These are phyloP conservation scores for Argyrosomus japonicus DNA, from an alignment of 2,113 vertebrate species.

Conservation along the genomic window DNA sequence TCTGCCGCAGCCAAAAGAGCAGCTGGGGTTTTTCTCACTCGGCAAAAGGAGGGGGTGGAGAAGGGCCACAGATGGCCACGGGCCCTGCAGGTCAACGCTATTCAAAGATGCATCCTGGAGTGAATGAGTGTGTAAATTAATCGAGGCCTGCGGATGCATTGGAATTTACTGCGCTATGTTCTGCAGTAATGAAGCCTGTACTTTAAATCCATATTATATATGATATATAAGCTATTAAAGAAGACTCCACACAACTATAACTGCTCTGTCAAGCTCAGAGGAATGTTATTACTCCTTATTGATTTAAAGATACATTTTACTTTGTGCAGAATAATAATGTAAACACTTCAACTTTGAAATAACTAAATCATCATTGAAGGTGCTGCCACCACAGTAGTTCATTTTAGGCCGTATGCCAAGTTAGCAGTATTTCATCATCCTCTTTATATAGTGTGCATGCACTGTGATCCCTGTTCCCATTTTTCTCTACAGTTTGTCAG, in stretches of 20 bases:
- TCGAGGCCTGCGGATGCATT: constrained; percentile 31
- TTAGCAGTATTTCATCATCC: background rate
- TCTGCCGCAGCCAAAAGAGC: constrained; percentile 68
- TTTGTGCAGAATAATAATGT: constrained; percentile 24
- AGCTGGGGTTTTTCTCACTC: constrained; percentile 75
- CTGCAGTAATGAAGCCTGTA: constrained; percentile 42
- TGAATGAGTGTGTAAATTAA: constrained; percentile 62
- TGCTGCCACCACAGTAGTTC: background rate
- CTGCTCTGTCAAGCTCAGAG: constrained; percentile 34
- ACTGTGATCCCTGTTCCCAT: background rate
- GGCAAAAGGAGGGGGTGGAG: constrained; percentile 32
- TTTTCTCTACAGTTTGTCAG: too few species aligned
- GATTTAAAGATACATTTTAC: constrained; percentile 52
- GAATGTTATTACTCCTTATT: constrained; percentile 58
- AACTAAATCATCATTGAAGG: constrained; percentile 23
- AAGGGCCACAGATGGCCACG: constrained; percentile 72
- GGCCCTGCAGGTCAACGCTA: constrained; percentile 66
- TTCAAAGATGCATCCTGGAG: constrained; percentile 67
- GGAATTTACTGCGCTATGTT: constrained; percentile 42
- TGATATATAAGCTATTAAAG: constrained; percentile 41
- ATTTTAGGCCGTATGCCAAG: constrained; percentile 2
- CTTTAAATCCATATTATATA: constrained; percentile 66
- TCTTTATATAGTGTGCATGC: background rate
- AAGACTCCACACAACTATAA: constrained; percentile 29
- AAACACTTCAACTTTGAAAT: constrained; percentile 35